Evolutionary conservation across 2,113 vertebrate genomes (phyloP).

Genomic region (Sander vitreus): DNA sequence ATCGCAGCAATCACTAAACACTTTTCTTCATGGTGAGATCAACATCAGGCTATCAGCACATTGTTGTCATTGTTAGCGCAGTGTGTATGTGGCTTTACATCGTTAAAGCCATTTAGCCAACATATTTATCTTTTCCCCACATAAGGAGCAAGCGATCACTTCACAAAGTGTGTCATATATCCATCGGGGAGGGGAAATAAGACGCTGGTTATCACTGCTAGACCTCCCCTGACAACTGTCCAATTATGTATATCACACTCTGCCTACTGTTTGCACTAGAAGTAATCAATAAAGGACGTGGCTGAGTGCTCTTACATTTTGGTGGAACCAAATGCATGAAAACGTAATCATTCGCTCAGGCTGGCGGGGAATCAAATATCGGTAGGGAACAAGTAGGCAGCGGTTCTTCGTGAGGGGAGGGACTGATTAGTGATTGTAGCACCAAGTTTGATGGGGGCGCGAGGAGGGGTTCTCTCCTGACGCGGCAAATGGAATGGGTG

Average conservation of each 20-base stretch:
- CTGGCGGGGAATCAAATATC: constrained; percentile 87
- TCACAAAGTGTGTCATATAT: constrained; percentile 88
- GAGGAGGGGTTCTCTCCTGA: constrained; percentile 85
- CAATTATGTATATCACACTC: constrained; percentile 99
- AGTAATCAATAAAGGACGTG: constrained; percentile 99
- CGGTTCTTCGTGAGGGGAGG: constrained; percentile 77
- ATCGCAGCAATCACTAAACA: constrained; percentile 20
- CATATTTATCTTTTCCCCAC: constrained; percentile 82
- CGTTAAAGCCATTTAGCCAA: constrained; percentile 9
- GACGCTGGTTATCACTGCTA: constrained; percentile 87
- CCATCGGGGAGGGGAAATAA: constrained; percentile 83
- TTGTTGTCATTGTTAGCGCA: constrained; percentile 31
- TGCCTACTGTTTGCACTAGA: constrained; percentile 97
- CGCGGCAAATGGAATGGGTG: constrained; percentile 94
- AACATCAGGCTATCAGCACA: constrained; percentile 22
- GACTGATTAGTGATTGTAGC: constrained; percentile 91
- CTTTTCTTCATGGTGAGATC: constrained; percentile 17
- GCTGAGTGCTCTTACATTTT: constrained; percentile 99
- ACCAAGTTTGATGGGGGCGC: constrained; percentile 86
- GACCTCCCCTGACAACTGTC: constrained; percentile 97
- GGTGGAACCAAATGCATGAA: constrained; percentile 98
- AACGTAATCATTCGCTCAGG: constrained; percentile 97
- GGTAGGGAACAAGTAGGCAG: constrained; percentile 80
- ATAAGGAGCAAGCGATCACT: constrained; percentile 35
- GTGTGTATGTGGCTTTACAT: constrained; percentile 22